Evolutionary conservation across 1,140 invertebrate species (phyloP).

Genomic region (Drosophila eugracilis): DNA sequence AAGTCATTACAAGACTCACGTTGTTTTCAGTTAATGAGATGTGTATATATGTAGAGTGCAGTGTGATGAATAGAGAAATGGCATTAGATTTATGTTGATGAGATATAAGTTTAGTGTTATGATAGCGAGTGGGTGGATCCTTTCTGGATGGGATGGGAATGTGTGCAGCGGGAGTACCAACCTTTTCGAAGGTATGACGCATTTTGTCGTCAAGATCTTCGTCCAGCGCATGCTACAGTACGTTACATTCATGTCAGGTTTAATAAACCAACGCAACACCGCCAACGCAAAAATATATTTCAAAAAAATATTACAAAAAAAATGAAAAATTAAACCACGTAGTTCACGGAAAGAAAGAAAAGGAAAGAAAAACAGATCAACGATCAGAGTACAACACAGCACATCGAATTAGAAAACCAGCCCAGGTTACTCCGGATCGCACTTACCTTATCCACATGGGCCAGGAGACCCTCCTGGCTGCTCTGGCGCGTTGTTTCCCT

Average conservation of each 20-base stretch:
- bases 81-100: background rate
- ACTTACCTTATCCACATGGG: conserved; percentile 94
- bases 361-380: conserved; percentile 34
- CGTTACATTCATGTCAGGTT: conserved; percentile 58
- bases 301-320: background rate
- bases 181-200: conserved; percentile 89
- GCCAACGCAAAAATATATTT: background rate
- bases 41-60: background rate
- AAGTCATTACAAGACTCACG: background rate
- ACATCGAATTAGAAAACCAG: conserved; percentile 27
- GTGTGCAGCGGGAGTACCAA: conserved; percentile 83
- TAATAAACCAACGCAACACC: conserved; percentile 26
- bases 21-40: background rate
- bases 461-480: conserved; percentile 94
- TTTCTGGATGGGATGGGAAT: background rate
- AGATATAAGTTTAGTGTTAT: too few species aligned
- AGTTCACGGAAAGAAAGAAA: conserved; percentile 9
- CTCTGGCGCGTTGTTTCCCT: conserved; percentile 93
- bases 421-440: too few species aligned
- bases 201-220: conserved; percentile 84
- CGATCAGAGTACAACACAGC: conserved; percentile 66
- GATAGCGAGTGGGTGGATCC: background rate
- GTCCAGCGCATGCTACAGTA: conserved; percentile 75
- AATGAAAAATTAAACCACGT: background rate
- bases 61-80: conserved; percentile 5